Conservation (phyloP, 2,888 invertebrate genomes). For the Lasioglossum calceatum region DNA sequence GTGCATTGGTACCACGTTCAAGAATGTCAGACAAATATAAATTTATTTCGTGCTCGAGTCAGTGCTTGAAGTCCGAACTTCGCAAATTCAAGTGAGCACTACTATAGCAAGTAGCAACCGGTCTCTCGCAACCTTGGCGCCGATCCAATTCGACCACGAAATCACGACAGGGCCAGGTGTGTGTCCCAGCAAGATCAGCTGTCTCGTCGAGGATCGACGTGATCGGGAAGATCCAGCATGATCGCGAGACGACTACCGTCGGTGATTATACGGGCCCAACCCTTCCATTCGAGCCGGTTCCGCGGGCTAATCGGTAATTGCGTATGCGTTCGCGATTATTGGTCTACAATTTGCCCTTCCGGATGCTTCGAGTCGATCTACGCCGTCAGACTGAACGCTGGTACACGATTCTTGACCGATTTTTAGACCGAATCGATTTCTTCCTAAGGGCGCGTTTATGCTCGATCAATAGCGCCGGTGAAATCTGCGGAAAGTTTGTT, state of each 20-base stretch:
- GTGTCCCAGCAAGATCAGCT: slow-evolving; percentile 61
- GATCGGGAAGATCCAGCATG: slow-evolving; percentile 38
- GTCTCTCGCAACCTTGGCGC: slow-evolving; percentile 60
- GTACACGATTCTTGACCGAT: not conserved
- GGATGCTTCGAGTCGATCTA: not conserved
- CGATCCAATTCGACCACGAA: slow-evolving; percentile 64
- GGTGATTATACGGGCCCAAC: not conserved
- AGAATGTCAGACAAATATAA: not conserved
- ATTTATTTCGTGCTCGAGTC: not conserved
- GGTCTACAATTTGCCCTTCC: not conserved
- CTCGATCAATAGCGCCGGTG: not conserved
- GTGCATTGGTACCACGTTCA: not conserved
- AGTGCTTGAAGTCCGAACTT: not conserved
- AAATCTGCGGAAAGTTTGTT: not conserved
- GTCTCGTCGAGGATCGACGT: slow-evolving; percentile 43
- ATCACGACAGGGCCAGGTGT: slow-evolving; percentile 63
- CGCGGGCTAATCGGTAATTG: not conserved
- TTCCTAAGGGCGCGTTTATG: not conserved
- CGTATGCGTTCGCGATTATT: not conserved
- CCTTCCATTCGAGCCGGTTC: not conserved
- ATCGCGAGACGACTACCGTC: not conserved
- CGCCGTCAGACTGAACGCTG: not conserved
- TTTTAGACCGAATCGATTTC: not conserved
- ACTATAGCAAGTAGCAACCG: not conserved
- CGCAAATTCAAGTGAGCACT: not conserved